Conservation (phyloP, 2,888 invertebrate species). For the Agrochola lota region DNA sequence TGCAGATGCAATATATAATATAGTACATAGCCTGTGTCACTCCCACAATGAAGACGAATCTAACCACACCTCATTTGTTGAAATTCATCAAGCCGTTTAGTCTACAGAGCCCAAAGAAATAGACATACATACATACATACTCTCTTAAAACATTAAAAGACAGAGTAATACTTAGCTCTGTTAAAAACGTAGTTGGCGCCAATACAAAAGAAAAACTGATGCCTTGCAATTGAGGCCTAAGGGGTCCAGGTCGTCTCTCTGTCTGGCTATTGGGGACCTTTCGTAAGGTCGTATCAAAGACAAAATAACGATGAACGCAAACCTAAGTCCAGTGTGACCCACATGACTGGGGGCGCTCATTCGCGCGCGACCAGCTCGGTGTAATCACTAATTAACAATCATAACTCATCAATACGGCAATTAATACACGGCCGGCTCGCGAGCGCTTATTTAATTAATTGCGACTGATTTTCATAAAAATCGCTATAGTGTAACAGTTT, state of each 20-base stretch:
- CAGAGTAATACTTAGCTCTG: background rate
- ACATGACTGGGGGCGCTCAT: conserved; percentile 44
- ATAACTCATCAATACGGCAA: conserved; percentile 87
- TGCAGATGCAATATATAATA: too few species aligned
- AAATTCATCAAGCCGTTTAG: too few species aligned
- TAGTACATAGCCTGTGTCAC: too few species aligned
- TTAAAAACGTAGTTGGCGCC: background rate
- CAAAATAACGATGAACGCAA: background rate
- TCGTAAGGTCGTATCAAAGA: background rate
- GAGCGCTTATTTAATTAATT: conserved; percentile 83
- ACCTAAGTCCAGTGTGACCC: conserved; percentile 24
- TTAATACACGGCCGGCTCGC: conserved; percentile 77
- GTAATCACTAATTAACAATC: conserved; percentile 85
- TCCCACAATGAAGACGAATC: too few species aligned
- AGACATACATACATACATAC: too few species aligned
- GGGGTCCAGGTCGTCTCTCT: background rate
- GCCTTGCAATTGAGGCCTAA: background rate
- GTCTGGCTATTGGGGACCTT: background rate
- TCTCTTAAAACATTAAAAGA: too few species aligned
- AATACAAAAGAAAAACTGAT: background rate
- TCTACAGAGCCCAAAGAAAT: too few species aligned
- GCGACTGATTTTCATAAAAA: conserved; percentile 83
- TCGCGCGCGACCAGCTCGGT: conserved; percentile 73
- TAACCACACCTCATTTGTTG: too few species aligned
- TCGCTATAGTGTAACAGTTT: conserved; percentile 78